phyloP scores from a whole-genome alignment of 2,113 vertebrate species.

The Salvelinus alpinus region DNA sequence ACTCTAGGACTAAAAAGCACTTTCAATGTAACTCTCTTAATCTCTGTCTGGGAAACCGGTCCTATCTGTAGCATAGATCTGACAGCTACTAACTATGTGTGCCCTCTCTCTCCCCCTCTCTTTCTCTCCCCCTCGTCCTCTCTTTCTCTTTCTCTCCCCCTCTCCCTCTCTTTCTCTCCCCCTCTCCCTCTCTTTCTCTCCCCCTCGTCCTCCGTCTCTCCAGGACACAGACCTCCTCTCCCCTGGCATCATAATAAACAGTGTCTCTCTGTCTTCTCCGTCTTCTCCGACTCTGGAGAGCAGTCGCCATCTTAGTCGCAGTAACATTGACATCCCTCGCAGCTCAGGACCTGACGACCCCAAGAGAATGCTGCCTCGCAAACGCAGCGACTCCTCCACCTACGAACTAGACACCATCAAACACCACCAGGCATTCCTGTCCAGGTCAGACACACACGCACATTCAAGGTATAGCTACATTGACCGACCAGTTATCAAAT shows the following conservation, averaged over 20 bases:
- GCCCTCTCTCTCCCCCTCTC: neutral
- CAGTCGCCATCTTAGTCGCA: constrained; percentile 94
- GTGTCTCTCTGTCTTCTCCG: constrained; percentile 74
- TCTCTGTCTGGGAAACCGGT: neutral
- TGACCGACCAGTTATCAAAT: neutral
- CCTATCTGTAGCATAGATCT: neutral
- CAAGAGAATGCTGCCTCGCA: constrained; percentile 88
- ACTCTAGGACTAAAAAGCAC: too few species aligned
- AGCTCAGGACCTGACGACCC: constrained; percentile 84
- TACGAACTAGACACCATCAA: constrained; percentile 96
- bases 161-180: neutral
- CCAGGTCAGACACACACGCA: constrained; percentile 79
- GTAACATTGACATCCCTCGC: constrained; percentile 95
- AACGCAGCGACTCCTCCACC: constrained; percentile 96
- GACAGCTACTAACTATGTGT: too few species aligned
- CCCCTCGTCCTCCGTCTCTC: neutral
- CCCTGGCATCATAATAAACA: constrained; percentile 85
- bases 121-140: neutral
- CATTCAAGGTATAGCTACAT: neutral
- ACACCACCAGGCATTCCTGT: constrained; percentile 96
- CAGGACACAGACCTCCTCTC: constrained; percentile 94
- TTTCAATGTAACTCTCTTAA: too few species aligned
- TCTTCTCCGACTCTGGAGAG: constrained; percentile 81
- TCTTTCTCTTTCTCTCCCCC: neutral
- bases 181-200: neutral